Evolutionary conservation across 2,888 invertebrate genomes (phyloP).

Genomic region (Oscheius sp.): DNA sequence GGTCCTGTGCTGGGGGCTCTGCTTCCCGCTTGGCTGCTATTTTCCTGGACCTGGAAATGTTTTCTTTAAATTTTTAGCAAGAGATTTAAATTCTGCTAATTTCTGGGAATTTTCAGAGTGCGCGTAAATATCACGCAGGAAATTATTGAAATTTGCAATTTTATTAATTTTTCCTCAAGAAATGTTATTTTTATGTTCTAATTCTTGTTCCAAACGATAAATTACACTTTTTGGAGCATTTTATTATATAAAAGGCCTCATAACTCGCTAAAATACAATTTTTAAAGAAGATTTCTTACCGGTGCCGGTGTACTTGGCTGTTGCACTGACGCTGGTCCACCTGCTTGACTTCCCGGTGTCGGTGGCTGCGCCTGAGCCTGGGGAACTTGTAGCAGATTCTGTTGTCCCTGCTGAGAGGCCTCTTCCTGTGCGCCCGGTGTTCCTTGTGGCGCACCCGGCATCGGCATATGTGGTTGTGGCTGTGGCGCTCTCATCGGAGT

Average conservation of each 20-base stretch:
- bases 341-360: conserved; percentile 45
- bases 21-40: conserved; percentile 48
- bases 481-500: conserved; percentile 53
- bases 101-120: neutral
- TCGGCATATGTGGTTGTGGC: conserved; percentile 42
- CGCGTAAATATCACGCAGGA: no score
- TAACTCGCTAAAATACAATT: no score
- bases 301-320: conserved; percentile 45
- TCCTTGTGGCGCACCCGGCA: conserved; percentile 35
- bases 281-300: no score
- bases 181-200: no score
- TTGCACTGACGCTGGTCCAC: conserved; percentile 50
- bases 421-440: conserved; percentile 42
- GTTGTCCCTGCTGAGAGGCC: conserved; percentile 52
- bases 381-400: conserved; percentile 3
- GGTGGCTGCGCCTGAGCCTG: conserved; percentile 40
- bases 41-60: neutral
- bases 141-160: no score
- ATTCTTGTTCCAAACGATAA: no score
- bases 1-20: conserved; percentile 58
- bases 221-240: no score
- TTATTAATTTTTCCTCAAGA: neutral
- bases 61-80: neutral
- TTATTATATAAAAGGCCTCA: neutral
- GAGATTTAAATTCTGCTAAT: no score